These are phyloP conservation scores for Rotaria sp. DNA, from an alignment of 2,888 invertebrate genomes.

Conservation along the genomic window DNA sequence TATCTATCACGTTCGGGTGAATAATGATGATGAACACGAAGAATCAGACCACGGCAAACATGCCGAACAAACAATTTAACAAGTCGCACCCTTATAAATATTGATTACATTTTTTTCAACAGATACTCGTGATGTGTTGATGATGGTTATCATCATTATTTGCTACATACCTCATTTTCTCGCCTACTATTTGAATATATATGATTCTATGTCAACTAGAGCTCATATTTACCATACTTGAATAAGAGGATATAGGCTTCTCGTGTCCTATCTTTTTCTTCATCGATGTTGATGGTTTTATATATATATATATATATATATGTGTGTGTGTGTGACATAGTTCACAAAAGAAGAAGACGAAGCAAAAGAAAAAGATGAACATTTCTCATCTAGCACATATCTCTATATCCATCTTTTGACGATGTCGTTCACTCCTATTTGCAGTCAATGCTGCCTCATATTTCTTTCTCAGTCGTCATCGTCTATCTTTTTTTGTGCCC, in stretches of 20 bases:
- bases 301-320: not conserved
- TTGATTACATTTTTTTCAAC: not conserved
- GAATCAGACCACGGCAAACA: not conserved
- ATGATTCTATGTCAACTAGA: not conserved
- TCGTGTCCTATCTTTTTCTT: not conserved
- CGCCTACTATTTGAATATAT: not conserved
- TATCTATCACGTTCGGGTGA: not conserved
- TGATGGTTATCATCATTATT: not conserved
- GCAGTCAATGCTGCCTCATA: constrained; percentile 13
- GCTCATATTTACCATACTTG: not conserved
- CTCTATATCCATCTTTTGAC: constrained; percentile 15
- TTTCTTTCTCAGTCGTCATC: not conserved
- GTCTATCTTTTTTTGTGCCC: constrained; percentile 16
- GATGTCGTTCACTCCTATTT: not conserved
- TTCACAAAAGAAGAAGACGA: not conserved
- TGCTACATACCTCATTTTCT: not conserved
- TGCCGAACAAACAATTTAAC: not conserved
- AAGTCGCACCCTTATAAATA: constrained; percentile 7
- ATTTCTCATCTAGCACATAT: not conserved
- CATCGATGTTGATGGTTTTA: not conserved
- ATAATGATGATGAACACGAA: constrained; percentile 22
- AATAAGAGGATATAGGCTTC: not conserved
- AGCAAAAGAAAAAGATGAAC: not conserved
- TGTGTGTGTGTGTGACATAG: not conserved
- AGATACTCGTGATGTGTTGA: not conserved